A percentile compares a stretch with the other conserved stretches of the same genome.
Conservation (phyloP, 2,888 invertebrate species). For the Synergus umbraculus region DNA sequence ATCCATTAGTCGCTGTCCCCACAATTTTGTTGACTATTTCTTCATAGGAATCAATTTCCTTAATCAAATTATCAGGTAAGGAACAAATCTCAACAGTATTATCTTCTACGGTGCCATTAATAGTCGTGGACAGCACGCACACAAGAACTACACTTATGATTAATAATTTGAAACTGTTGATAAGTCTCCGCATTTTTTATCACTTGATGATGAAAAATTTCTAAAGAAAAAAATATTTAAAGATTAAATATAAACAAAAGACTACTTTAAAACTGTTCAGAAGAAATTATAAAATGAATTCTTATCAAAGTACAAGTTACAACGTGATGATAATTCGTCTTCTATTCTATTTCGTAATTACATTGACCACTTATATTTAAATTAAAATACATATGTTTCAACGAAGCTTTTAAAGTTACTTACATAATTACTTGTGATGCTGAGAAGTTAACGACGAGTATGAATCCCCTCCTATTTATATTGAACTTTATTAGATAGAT, state of each 20-base stretch:
- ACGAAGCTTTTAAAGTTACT: too few species aligned
- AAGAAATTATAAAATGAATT: not conserved
- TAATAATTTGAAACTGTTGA: not conserved
- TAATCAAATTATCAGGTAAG: conserved; percentile 77
- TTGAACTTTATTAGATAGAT: too few species aligned
- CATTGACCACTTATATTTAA: too few species aligned
- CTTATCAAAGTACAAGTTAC: too few species aligned
- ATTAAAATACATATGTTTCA: too few species aligned
- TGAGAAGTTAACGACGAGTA: too few species aligned
- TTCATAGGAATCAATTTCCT: conserved; percentile 82
- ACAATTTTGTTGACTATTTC: conserved; percentile 79
- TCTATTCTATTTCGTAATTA: too few species aligned
- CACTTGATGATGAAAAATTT: not conserved
- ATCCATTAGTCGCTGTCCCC: conserved; percentile 78
- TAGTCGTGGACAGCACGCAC: not conserved
- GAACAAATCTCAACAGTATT: conserved; percentile 45
- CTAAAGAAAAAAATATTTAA: not conserved
- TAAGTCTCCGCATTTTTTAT: not conserved
- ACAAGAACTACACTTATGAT: not conserved
- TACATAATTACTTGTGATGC: too few species aligned
- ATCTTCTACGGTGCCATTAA: not conserved
- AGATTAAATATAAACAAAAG: not conserved
- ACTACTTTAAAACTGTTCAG: not conserved
- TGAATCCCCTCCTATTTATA: too few species aligned
- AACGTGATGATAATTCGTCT: too few species aligned